Conservation (phyloP, 92 coral and sea anemone species). For the Bergia sp. region DNA sequence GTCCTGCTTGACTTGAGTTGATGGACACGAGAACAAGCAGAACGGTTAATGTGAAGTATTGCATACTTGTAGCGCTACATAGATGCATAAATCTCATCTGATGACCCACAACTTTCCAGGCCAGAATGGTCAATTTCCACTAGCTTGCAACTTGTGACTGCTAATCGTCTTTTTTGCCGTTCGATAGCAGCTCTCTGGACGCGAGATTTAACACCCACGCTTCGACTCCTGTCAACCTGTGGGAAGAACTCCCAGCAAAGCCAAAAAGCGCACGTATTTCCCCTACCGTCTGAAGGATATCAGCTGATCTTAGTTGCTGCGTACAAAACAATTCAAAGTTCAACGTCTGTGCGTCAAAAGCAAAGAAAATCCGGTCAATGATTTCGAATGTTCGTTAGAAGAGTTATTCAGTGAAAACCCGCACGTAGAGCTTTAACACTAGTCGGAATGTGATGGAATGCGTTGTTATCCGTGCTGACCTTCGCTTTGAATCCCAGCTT, state of each 20-base stretch:
- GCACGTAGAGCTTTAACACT: neutral
- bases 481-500: slow-evolving; percentile 7
- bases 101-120: neutral
- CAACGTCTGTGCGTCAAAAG: neutral
- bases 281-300: neutral
- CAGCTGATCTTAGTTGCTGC: neutral
- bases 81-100: slow-evolving; percentile 10
- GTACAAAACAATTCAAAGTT: neutral
- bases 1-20: neutral
- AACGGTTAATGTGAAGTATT: neutral
- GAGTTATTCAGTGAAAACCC: neutral
- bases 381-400: neutral
- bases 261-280: neutral
- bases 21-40: slow-evolving; percentile 2
- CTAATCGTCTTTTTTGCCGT: neutral
- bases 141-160: neutral
- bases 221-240: neutral
- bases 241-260: neutral
- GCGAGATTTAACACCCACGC: neutral
- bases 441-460: slow-evolving; percentile 11
- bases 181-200: neutral
- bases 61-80: slow-evolving; percentile 11
- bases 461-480: neutral
- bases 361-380: neutral
- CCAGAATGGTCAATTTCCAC: neutral